Conservation (phyloP, 2,888 invertebrate genomes). For the Himalopsyche japonica region DNA sequence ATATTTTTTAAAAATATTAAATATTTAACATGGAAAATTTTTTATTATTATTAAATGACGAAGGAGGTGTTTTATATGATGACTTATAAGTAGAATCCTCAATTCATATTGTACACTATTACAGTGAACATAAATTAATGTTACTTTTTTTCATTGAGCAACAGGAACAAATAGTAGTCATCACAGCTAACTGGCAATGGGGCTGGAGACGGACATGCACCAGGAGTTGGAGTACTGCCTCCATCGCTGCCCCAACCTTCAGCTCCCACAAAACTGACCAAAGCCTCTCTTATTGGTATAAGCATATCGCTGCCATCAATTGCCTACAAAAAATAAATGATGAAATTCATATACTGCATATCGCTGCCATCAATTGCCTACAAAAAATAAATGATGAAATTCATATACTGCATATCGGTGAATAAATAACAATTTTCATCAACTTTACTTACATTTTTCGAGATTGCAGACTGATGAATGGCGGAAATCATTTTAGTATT, state of each 20-base stretch:
- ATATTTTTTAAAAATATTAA: no score
- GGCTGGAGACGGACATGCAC: slow-evolving; percentile 24
- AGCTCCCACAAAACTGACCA: slow-evolving; percentile 25
- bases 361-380: slow-evolving; percentile 34
- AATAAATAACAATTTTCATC: not conserved
- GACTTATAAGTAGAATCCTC: no score
- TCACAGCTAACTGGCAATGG: slow-evolving; percentile 15
- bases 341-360: not conserved
- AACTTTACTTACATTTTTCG: slow-evolving; percentile 49
- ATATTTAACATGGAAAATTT: no score
- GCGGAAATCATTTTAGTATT: slow-evolving; percentile 81
- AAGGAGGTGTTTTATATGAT: no score
- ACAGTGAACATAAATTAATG: no score
- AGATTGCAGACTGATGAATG: slow-evolving; percentile 55
- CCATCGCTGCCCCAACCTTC: slow-evolving; percentile 37
- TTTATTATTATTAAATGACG: no score
- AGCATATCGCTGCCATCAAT: slow-evolving; percentile 34
- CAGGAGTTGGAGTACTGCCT: slow-evolving; percentile 26
- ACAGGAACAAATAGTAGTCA: slow-evolving; percentile 28
- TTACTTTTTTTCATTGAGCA: slow-evolving; percentile 37
- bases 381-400: not conserved
- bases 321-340: slow-evolving; percentile 20
- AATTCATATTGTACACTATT: no score
- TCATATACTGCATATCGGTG: not conserved
- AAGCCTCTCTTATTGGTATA: slow-evolving; percentile 29